Conservation (phyloP, 2,113 vertebrate species). For the Laterallus jamaicensis region DNA sequence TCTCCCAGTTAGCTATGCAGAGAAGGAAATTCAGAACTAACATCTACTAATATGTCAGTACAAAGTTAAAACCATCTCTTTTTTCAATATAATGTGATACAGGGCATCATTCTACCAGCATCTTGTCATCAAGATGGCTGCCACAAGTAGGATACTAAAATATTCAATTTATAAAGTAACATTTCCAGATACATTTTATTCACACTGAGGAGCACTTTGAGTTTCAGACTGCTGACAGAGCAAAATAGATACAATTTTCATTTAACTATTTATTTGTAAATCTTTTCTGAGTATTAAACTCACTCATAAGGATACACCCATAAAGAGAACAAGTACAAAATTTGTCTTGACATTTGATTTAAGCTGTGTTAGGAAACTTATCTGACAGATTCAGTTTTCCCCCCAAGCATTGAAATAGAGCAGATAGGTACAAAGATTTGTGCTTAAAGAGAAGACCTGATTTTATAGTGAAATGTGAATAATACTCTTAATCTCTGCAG, state of each 20-base stretch:
- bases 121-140: neutral
- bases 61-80: neutral
- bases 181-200: conserved; percentile 23
- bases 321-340: conserved; percentile 22
- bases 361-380: neutral
- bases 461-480: neutral
- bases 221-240: conserved; percentile 31
- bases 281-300: conserved; percentile 37
- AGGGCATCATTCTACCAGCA: neutral
- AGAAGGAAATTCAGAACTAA: neutral
- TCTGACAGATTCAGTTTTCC: neutral
- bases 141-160: neutral
- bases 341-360: conserved; percentile 26
- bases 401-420: neutral
- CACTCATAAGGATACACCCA: neutral
- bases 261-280: conserved; percentile 45
- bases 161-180: conserved; percentile 26
- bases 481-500: neutral
- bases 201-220: neutral
- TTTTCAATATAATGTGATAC: neutral
- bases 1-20: neutral
- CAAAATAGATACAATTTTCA: conserved; percentile 8
- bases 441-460: neutral
- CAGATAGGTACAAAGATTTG: neutral
- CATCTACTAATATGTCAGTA: neutral